Evolutionary conservation across 2,113 vertebrate species (phyloP).

Genomic region (Addax nasomaculatus): DNA sequence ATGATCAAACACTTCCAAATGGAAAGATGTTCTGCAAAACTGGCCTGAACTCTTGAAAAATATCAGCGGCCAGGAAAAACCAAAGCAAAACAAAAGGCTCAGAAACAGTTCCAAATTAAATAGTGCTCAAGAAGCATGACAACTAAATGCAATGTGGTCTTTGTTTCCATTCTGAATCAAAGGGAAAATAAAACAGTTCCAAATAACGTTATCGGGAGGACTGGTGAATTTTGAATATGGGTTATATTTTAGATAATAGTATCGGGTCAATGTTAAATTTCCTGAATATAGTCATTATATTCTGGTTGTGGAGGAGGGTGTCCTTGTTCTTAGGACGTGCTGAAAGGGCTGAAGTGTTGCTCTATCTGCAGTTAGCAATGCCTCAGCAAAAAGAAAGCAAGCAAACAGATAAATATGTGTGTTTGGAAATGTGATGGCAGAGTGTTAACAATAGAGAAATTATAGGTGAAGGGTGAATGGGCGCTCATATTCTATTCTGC

Average conservation of each 20-base stretch:
- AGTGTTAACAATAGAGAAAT: not conserved
- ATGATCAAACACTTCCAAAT: not conserved
- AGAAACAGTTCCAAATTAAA: not conserved
- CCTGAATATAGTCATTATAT: not conserved
- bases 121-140: not conserved
- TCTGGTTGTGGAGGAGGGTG: not conserved
- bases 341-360: not conserved
- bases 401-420: not conserved
- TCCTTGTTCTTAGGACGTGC: not conserved
- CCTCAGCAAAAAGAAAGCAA: not conserved
- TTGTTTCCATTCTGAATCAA: not conserved
- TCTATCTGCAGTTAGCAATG: constrained; percentile 2
- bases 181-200: not conserved
- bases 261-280: not conserved
- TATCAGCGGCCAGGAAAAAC: not conserved
- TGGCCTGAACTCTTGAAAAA: not conserved
- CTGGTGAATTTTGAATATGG: not conserved
- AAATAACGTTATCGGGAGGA: not conserved
- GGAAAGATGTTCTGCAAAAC: constrained; percentile 6
- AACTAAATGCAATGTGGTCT: not conserved
- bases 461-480: not conserved
- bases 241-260: constrained; percentile 2
- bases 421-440: not conserved
- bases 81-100: not conserved
- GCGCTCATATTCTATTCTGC: not conserved